Conservation (phyloP, 2,797 vertebrate genomes). For the Poeciliopsis paucimaculata region DNA sequence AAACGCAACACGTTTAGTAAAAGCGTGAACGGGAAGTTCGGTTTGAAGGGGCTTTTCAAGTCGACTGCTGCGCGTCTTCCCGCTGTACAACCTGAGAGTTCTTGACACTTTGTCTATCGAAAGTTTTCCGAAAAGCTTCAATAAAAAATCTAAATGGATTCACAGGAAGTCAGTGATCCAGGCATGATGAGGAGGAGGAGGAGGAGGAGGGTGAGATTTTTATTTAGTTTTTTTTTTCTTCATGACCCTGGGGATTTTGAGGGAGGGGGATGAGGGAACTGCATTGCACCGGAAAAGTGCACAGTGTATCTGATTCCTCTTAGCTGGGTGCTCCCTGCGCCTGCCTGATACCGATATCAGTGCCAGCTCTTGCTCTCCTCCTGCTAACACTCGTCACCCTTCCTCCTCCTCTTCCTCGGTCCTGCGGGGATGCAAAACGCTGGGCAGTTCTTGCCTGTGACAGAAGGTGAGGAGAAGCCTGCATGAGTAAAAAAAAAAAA, state of each 20-base stretch:
- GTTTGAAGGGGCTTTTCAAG: not conserved
- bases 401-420: slow-evolving; percentile 26
- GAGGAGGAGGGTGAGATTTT: slow-evolving; percentile 14
- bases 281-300: slow-evolving; percentile 32
- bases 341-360: slow-evolving; percentile 59
- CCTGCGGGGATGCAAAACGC: slow-evolving; percentile 55
- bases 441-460: slow-evolving; percentile 41
- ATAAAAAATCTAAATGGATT: slow-evolving; percentile 17
- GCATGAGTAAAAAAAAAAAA: slow-evolving; percentile 5
- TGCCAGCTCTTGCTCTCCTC: slow-evolving; percentile 46
- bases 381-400: slow-evolving; percentile 22
- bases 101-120: not conserved
- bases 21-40: not conserved
- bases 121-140: not conserved
- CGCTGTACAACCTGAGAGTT: not conserved
- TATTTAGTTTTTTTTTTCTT: not conserved
- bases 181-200: slow-evolving; percentile 4
- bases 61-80: not conserved
- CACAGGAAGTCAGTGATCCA: not conserved
- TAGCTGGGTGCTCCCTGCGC: slow-evolving; percentile 48
- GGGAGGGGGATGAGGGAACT: slow-evolving; percentile 7
- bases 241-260: slow-evolving; percentile 18
- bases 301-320: slow-evolving; percentile 65
- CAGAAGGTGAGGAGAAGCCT: slow-evolving; percentile 32
- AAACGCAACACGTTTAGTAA: not conserved